phyloP scores from a whole-genome alignment of 2,797 vertebrate genomes.

The Muraenolepis orangiensis region DNA sequence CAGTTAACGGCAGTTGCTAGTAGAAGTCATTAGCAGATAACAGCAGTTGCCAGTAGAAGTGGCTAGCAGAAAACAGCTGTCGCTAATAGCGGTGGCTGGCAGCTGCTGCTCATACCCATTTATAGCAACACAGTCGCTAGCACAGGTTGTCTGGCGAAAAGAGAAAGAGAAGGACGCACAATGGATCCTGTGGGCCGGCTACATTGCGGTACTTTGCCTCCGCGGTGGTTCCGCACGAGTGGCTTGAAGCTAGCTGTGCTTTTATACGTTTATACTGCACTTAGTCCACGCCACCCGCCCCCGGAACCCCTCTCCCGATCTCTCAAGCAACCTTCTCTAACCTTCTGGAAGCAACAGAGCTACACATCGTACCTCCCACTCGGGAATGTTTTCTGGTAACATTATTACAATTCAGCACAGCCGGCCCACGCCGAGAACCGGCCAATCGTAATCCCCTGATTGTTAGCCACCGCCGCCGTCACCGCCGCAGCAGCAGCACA shows the following conservation, averaged over 20 bases:
- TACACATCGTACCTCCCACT: not conserved
- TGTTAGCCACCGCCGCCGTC: conserved; percentile 55
- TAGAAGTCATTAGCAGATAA: too few relatives aligned
- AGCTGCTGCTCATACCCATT: not conserved
- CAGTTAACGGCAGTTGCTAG: too few relatives aligned
- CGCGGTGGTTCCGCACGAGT: not conserved
- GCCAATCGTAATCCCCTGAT: conserved; percentile 55
- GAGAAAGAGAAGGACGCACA: not conserved
- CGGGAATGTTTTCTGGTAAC: conserved; percentile 25
- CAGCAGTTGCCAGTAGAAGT: not conserved
- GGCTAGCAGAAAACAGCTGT: not conserved
- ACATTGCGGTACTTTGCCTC: too few relatives aligned
- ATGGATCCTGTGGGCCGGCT: too few relatives aligned
- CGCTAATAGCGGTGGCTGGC: not conserved
- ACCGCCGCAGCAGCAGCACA: too few relatives aligned
- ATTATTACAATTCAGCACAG: conserved; percentile 57
- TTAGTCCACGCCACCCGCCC: not conserved
- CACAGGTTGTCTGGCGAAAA: not conserved
- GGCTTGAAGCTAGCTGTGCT: not conserved
- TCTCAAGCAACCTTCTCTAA: not conserved
- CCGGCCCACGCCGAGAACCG: conserved; percentile 28
- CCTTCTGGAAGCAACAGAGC: not conserved
- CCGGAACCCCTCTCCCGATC: not conserved
- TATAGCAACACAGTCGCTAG: not conserved
- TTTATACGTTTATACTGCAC: too few relatives aligned